phyloP scores from a whole-genome alignment of 1,140 invertebrate species.

The Conopomorpha cramerella region DNA sequence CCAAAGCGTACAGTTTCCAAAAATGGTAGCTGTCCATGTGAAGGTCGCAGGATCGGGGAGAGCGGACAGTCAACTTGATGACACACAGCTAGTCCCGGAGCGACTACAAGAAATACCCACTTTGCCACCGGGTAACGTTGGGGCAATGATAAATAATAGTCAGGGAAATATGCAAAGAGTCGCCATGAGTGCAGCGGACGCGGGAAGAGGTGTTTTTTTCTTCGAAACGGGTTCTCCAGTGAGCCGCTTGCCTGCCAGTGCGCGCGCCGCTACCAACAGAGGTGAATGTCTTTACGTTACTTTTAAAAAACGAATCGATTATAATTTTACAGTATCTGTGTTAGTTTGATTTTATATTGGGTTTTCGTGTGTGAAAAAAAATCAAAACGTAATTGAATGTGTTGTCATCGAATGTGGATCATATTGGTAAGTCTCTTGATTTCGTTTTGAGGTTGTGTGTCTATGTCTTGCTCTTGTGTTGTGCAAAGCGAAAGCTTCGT shows the following conservation, averaged over 20 bases:
- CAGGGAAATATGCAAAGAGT: slow-evolving; percentile 44
- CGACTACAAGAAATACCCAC: slow-evolving; percentile 24
- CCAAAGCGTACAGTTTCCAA: slow-evolving; percentile 8
- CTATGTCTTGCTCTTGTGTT: too few relatives aligned
- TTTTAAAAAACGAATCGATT: too few relatives aligned
- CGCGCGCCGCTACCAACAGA: slow-evolving; percentile 34
- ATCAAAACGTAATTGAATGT: too few relatives aligned
- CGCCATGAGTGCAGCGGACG: slow-evolving; percentile 27
- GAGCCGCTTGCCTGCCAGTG: slow-evolving; percentile 29
- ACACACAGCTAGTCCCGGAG: slow-evolving; percentile 45
- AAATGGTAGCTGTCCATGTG: slow-evolving; percentile 8
- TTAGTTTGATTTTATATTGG: too few relatives aligned
- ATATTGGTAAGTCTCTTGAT: too few relatives aligned
- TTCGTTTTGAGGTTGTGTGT: too few relatives aligned
- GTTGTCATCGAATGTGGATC: too few relatives aligned
- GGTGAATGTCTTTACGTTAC: slow-evolving; percentile 42
- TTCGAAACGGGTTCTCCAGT: slow-evolving; percentile 43
- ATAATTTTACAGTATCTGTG: too few relatives aligned
- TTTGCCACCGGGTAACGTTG: slow-evolving; percentile 18
- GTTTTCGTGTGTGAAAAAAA: slow-evolving; percentile 4
- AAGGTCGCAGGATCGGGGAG: slow-evolving; percentile 7
- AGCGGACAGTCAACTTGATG: slow-evolving; percentile 18
- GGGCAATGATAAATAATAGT: slow-evolving; percentile 33
- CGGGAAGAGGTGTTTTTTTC: slow-evolving; percentile 43
- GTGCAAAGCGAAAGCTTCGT: too few relatives aligned